Conservation (phyloP, 2,113 vertebrate species). For the Vulpes ferrilata region DNA sequence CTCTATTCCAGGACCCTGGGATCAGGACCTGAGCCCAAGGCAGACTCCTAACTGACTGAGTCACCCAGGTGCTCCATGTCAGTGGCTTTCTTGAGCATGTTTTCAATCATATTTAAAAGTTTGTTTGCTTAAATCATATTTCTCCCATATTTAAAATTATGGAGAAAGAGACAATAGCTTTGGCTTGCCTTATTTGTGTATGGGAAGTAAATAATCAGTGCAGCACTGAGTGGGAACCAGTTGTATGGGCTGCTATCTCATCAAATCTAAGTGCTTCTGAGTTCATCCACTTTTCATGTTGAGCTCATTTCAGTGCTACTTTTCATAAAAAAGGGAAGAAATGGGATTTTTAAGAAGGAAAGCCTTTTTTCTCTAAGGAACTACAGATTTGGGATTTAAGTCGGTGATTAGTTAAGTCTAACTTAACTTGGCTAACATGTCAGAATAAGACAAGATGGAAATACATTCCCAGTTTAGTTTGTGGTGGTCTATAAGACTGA, state of each 20-base stretch:
- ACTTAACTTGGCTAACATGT: background rate
- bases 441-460: background rate
- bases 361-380: background rate
- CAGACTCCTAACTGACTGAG: no score
- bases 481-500: background rate
- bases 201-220: fast-evolving
- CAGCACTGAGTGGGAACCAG: no score
- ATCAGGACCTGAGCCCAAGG: no score
- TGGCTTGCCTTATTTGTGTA: background rate
- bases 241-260: background rate
- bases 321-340: background rate
- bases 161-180: background rate
- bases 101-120: background rate
- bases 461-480: background rate
- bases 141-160: background rate
- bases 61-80: no score
- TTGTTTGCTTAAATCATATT: no score
- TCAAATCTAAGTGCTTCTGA: background rate
- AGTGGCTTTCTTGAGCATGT: background rate
- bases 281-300: background rate
- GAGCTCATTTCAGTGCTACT: background rate
- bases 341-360: background rate
- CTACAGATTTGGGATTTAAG: background rate
- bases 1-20: no score
- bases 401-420: background rate